Percentiles rank a stretch among this genome's conserved stretches.
phyloP scores from a whole-genome alignment of 1,140 invertebrate genomes.

The Neodiprion fabricii region DNA sequence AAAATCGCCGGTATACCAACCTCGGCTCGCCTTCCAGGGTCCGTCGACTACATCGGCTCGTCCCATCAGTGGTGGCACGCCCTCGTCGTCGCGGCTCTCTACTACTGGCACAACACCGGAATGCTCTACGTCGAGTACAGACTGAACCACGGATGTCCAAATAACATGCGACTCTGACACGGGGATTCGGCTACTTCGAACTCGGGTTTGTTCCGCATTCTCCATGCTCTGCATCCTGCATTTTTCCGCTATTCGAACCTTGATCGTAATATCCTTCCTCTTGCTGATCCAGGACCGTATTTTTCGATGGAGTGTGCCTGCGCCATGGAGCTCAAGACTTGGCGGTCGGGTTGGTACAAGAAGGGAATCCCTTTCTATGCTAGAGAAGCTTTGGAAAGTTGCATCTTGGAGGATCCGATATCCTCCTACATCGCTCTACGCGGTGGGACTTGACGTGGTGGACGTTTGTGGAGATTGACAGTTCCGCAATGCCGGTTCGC shows the following conservation, averaged over 20 bases:
- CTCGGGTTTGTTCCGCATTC: not conserved
- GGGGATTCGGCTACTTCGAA: not conserved
- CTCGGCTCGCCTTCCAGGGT: constrained; percentile 63
- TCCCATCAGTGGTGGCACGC: constrained; percentile 98
- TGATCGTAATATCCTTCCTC: not conserved
- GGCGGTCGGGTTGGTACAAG: constrained; percentile 41
- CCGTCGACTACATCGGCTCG: constrained; percentile 89
- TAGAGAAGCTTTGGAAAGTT: constrained; percentile 41
- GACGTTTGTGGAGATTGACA: not conserved
- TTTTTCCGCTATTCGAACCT: not conserved
- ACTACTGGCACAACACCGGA: constrained; percentile 95
- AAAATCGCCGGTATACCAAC: no score
- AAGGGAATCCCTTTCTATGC: constrained; percentile 47
- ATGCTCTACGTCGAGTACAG: constrained; percentile 85
- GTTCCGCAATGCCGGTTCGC: not conserved
- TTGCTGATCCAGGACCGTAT: not conserved
- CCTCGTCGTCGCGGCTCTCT: constrained; percentile 85
- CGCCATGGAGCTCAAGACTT: constrained; percentile 42
- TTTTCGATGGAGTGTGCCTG: constrained; percentile 50
- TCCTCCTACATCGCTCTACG: constrained; percentile 32
- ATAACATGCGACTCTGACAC: constrained; percentile 62
- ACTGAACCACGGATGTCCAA: constrained; percentile 80
- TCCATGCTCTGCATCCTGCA: not conserved
- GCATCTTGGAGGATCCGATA: constrained; percentile 49
- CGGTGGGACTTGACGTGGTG: constrained; percentile 9